These are phyloP conservation scores for Drosophila nigrodunni DNA, from an alignment of 1,140 invertebrate species.

Conservation along the genomic window DNA sequence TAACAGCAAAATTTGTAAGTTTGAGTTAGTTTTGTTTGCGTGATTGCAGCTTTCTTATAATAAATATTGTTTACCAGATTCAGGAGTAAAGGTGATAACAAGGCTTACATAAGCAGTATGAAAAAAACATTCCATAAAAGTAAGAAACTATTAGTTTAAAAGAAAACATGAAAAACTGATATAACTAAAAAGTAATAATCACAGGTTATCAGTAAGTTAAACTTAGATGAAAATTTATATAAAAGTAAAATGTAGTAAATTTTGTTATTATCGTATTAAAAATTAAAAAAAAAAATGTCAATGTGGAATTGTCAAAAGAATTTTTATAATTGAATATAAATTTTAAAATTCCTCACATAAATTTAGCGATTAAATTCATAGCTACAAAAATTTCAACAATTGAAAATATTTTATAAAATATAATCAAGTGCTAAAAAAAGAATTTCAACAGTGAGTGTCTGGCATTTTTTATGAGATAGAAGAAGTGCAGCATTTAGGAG, in stretches of 20 bases:
- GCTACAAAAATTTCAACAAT: not conserved
- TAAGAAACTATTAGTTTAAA: no score
- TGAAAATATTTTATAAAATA: not conserved
- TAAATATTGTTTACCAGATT: no score
- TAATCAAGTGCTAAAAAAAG: not conserved
- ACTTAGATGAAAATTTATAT: no score
- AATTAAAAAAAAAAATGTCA: no score
- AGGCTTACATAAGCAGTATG: no score
- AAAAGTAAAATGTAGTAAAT: no score
- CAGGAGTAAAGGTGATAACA: no score
- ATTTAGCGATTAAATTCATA: not conserved
- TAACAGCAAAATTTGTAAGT: not conserved
- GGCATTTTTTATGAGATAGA: conserved; percentile 28
- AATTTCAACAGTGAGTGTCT: conserved; percentile 22
- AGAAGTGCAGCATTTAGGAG: conserved; percentile 26
- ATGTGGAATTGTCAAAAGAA: not conserved
- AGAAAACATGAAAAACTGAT: no score
- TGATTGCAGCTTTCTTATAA: not conserved
- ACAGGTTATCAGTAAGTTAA: no score
- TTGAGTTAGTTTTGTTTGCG: not conserved
- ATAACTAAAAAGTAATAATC: no score
- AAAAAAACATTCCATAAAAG: no score
- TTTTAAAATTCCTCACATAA: not conserved
- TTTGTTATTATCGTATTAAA: no score
- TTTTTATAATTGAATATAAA: not conserved